Evolutionary conservation across 2,888 invertebrate genomes (phyloP).

Genomic region (Trachelus stipa): DNA sequence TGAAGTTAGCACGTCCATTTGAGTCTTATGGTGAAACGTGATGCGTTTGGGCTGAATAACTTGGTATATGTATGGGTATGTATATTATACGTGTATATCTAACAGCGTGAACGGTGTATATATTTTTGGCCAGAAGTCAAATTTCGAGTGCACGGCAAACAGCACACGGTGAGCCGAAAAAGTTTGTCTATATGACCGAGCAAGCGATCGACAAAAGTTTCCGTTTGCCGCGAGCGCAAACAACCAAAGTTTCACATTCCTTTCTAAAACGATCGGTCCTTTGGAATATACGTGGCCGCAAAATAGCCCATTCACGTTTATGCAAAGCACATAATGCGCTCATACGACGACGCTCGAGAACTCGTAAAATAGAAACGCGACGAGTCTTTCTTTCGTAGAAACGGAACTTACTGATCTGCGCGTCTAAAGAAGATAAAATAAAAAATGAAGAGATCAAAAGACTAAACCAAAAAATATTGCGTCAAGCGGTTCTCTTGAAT

Average conservation of each 20-base stretch:
- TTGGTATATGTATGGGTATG: not conserved
- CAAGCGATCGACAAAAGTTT: not conserved
- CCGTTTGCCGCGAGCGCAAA: constrained; percentile 7
- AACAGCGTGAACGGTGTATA: constrained; percentile 28
- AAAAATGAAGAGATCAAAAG: not conserved
- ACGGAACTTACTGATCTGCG: not conserved
- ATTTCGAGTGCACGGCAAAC: constrained; percentile 57
- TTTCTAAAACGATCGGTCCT: not conserved
- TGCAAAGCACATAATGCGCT: not conserved
- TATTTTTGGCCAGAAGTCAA: constrained; percentile 60
- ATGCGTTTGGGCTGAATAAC: too few species aligned
- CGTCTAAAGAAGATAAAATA: not conserved
- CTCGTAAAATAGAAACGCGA: not conserved
- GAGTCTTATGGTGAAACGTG: too few species aligned
- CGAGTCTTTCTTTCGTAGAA: not conserved
- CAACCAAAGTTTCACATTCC: not conserved
- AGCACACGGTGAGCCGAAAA: constrained; percentile 23
- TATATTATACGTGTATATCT: not conserved
- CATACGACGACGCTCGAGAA: not conserved
- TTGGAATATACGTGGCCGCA: not conserved
- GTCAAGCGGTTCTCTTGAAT: not conserved
- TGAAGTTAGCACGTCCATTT: too few species aligned
- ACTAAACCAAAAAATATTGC: not conserved
- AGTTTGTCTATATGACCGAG: not conserved
- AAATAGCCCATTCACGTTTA: not conserved